Percentiles rank a stretch among this genome's conserved stretches.
Conservation (phyloP, 2,888 invertebrate genomes). For the Troilus luridus region DNA sequence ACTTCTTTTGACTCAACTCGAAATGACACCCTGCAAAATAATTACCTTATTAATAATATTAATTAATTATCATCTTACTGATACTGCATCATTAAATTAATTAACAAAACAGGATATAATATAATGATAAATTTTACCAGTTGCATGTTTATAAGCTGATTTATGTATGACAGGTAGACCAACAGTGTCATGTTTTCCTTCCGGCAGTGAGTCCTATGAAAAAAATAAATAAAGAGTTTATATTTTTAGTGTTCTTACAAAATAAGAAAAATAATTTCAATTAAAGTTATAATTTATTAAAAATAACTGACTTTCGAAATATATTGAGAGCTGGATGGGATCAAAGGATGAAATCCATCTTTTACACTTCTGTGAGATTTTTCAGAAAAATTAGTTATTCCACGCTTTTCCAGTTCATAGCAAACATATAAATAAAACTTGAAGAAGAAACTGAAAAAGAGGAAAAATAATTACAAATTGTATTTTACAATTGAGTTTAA, state of each 20-base stretch:
- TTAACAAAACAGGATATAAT: neutral
- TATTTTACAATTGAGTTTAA: too few species aligned
- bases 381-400: conserved; percentile 65
- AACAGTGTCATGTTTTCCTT: conserved; percentile 75
- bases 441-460: conserved; percentile 70
- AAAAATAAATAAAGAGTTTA: neutral
- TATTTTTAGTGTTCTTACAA: neutral
- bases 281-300: neutral
- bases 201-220: neutral
- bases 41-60: too few species aligned
- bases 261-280: neutral
- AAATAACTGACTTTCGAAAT: conserved; percentile 71
- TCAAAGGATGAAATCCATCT: conserved; percentile 73
- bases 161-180: conserved; percentile 86
- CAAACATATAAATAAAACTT: conserved; percentile 72
- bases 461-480: neutral
- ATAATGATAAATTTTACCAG: conserved; percentile 69
- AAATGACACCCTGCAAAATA: too few species aligned
- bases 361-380: conserved; percentile 72
- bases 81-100: too few species aligned
- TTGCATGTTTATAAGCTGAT: conserved; percentile 89
- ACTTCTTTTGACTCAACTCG: too few species aligned
- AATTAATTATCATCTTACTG: too few species aligned
- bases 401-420: conserved; percentile 58
- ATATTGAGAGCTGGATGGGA: conserved; percentile 81